A percentile compares a stretch with the other conserved stretches of the same genome.
phyloP scores from a whole-genome alignment of 1,140 invertebrate species.

The Formica exsecta region DNA sequence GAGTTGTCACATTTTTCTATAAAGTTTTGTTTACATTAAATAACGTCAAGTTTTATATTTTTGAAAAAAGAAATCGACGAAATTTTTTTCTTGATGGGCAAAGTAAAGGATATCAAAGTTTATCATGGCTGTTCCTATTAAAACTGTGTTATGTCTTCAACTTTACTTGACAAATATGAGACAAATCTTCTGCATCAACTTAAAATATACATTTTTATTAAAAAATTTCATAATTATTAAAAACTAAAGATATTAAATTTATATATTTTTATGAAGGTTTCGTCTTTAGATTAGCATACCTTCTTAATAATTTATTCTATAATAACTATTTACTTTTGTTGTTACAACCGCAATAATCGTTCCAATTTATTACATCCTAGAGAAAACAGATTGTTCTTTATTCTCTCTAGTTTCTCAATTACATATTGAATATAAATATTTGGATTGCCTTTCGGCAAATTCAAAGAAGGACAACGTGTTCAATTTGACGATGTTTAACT shows the following conservation, averaged over 20 bases:
- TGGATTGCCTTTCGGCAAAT: neutral
- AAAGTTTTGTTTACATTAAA: neutral
- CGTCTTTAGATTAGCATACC: constrained; percentile 13
- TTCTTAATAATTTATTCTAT: neutral
- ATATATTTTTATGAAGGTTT: constrained; percentile 21
- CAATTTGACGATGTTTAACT: constrained; percentile 16
- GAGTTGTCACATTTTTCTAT: neutral
- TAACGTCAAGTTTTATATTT: neutral
- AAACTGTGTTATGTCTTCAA: neutral
- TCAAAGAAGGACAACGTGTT: constrained; percentile 16
- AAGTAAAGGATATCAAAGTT: neutral
- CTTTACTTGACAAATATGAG: neutral
- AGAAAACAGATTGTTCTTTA: constrained; percentile 14
- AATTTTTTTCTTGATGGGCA: neutral
- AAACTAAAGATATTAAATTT: constrained; percentile 10
- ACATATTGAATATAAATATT: constrained; percentile 11
- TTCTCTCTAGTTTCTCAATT: neutral
- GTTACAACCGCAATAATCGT: constrained; percentile 24
- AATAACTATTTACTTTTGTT: constrained; percentile 27
- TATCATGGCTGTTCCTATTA: neutral
- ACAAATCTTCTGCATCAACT: constrained; percentile 13
- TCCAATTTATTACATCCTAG: neutral
- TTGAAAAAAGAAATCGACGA: neutral
- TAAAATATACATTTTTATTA: neutral
- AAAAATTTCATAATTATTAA: neutral